Percentiles rank a stretch among this genome's conserved stretches.
Evolutionary conservation across 2,113 vertebrate genomes (phyloP).

Genomic region (Strix uralensis): DNA sequence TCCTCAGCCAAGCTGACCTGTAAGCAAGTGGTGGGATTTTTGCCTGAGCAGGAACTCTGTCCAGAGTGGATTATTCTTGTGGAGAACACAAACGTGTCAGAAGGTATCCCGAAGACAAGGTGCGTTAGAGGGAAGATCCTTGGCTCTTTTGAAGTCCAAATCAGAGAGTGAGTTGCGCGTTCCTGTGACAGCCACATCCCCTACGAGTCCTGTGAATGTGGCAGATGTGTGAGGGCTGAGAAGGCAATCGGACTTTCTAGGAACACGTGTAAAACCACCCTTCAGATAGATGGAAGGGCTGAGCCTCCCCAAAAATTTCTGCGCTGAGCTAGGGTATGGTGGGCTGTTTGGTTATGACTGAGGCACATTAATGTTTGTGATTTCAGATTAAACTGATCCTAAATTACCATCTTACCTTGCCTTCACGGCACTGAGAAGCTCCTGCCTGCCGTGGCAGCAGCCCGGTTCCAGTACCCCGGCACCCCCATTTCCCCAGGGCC

Average conservation of each 20-base stretch:
- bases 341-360: fast-evolving
- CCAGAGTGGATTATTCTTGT: neutral
- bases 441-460: fast-evolving
- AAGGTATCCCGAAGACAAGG: neutral
- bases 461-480: neutral
- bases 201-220: fast-evolving
- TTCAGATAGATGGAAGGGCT: neutral
- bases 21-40: neutral
- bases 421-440: neutral
- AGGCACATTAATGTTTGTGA: fast-evolving
- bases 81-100: neutral
- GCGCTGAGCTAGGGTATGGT: neutral
- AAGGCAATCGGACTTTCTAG: neutral
- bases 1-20: neutral
- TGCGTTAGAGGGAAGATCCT: neutral
- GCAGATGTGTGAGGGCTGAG: fast-evolving
- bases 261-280: neutral
- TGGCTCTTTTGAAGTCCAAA: neutral
- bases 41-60: neutral
- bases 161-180: neutral
- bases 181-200: neutral
- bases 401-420: fast-evolving
- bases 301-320: neutral
- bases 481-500: neutral
- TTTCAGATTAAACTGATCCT: neutral